Evolutionary conservation across 2,888 invertebrate species (phyloP).

Genomic region (Celastrina argiolus): DNA sequence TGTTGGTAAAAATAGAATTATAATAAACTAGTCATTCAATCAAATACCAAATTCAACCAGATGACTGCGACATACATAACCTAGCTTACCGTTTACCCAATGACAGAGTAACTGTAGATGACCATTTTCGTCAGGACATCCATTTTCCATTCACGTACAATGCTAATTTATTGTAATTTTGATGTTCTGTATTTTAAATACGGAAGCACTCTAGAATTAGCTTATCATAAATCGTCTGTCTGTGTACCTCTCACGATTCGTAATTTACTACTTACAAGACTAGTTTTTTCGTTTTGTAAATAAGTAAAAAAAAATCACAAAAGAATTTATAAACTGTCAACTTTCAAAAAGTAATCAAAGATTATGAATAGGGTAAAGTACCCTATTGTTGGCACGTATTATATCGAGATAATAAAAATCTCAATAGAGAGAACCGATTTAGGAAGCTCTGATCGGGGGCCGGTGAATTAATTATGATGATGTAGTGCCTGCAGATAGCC

Average conservation of each 20-base stretch:
- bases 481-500: constrained; percentile 24
- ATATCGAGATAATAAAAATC: constrained; percentile 21
- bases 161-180: constrained; percentile 7
- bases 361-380: neutral
- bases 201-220: neutral
- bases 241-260: neutral
- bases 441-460: constrained; percentile 27
- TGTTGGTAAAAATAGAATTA: no score
- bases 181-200: neutral
- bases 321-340: no score
- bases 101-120: neutral
- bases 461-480: constrained; percentile 32
- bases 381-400: neutral
- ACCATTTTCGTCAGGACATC: neutral
- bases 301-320: no score
- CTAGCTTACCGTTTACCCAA: neutral
- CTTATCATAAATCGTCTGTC: neutral
- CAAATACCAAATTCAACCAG: no score
- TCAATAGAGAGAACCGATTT: constrained; percentile 13
- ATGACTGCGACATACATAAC: neutral
- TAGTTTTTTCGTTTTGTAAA: no score
- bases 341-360: no score
- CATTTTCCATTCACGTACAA: neutral
- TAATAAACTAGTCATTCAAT: no score
- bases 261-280: no score